phyloP scores from a whole-genome alignment of 2,888 invertebrate species.

The Dryococelus australis region DNA sequence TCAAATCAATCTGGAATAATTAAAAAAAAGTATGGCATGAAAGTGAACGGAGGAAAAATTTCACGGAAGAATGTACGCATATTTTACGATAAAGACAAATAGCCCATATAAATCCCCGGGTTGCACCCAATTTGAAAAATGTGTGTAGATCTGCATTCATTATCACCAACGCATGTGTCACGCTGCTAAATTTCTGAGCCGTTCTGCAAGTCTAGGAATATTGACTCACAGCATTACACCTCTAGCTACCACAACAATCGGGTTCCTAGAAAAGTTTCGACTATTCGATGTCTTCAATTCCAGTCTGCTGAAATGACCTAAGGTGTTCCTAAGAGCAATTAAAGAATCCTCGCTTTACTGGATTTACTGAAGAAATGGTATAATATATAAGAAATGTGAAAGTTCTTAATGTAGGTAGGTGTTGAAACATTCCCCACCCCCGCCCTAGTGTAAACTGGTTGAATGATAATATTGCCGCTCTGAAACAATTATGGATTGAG shows the following conservation, averaged over 20 bases:
- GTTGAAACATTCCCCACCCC: too few relatives aligned
- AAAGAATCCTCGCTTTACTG: constrained; percentile 26
- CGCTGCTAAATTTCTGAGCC: constrained; percentile 33
- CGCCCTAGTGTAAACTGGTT: constrained; percentile 25
- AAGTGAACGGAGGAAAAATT: constrained; percentile 12
- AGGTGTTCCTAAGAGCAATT: constrained; percentile 25
- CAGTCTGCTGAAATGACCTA: background rate
- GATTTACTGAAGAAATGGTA: constrained; percentile 29
- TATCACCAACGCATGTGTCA: constrained; percentile 33
- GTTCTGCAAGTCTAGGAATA: constrained; percentile 33
- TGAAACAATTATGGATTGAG: constrained; percentile 26
- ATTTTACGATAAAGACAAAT: constrained; percentile 31
- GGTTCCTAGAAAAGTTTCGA: constrained; percentile 30
- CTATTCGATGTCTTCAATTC: constrained; percentile 37
- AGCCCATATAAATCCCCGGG: constrained; percentile 27
- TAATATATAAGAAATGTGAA: background rate
- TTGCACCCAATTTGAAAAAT: constrained; percentile 34
- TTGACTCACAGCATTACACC: constrained; percentile 30
- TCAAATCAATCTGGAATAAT: constrained; percentile 35
- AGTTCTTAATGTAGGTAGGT: constrained; percentile 27
- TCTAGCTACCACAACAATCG: constrained; percentile 29
- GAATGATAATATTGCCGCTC: constrained; percentile 27
- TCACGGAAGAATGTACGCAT: constrained; percentile 29
- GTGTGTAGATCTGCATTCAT: constrained; percentile 22
- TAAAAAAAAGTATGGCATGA: constrained; percentile 22